Evolutionary conservation across 2,113 vertebrate species (phyloP).

Genomic region (Stegastes partitus): DNA sequence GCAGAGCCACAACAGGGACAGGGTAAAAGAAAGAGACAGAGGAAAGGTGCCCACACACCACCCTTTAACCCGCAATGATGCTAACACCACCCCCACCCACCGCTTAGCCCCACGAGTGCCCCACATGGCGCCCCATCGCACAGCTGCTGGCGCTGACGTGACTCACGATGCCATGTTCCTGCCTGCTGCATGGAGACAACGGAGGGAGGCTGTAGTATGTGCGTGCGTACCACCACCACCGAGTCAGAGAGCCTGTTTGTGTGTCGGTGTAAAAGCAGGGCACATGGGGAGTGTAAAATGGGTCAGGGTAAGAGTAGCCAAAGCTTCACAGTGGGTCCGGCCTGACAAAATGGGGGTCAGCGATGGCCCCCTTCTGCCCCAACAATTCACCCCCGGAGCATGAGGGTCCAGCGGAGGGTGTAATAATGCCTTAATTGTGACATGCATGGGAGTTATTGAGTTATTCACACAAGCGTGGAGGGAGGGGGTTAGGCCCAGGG

Average conservation of each 20-base stretch:
- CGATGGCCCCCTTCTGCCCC: constrained; percentile 39
- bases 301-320: constrained; percentile 75
- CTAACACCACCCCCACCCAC: constrained; percentile 25
- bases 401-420: constrained; percentile 71
- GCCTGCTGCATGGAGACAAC: constrained; percentile 59
- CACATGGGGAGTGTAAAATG: constrained; percentile 69
- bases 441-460: constrained; percentile 71
- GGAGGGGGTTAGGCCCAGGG: constrained; percentile 49
- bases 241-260: constrained; percentile 28
- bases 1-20: constrained; percentile 34
- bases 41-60: constrained; percentile 56
- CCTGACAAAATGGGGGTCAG: constrained; percentile 39
- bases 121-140: constrained; percentile 65
- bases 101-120: constrained; percentile 57
- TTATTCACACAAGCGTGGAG: constrained; percentile 77
- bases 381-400: constrained; percentile 65
- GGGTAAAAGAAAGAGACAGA: constrained; percentile 57
- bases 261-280: constrained; percentile 49
- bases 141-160: constrained; percentile 76
- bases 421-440: constrained; percentile 84
- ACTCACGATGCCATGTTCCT: constrained; percentile 68
- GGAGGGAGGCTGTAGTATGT: constrained; percentile 9
- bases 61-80: constrained; percentile 45
- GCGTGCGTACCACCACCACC: background rate
- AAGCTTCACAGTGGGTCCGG: constrained; percentile 55